Evolutionary conservation across 2,113 vertebrate species (phyloP).

Genomic region (Balaeniceps rex): DNA sequence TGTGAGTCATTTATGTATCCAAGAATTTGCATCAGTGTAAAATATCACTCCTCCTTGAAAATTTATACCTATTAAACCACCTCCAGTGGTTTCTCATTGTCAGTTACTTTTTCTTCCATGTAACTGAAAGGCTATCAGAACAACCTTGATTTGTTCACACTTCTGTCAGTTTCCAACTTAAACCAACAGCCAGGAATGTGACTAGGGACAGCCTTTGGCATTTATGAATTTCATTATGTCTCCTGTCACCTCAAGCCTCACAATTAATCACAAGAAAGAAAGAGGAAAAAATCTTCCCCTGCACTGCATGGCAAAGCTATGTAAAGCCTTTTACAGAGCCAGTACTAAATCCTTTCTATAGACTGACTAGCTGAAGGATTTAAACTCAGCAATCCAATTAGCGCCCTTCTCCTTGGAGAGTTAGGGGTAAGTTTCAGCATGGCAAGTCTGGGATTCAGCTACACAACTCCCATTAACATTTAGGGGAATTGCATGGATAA

Average conservation of each 20-base stretch:
- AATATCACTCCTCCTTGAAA: not conserved
- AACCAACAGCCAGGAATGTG: constrained; percentile 67
- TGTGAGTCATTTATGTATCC: constrained; percentile 4
- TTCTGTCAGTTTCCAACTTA: constrained; percentile 60
- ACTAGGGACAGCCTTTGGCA: constrained; percentile 57
- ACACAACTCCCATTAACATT: not conserved
- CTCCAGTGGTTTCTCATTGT: constrained; percentile 32
- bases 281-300: not conserved
- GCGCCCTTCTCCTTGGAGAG: constrained; percentile 45
- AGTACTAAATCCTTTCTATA: constrained; percentile 43
- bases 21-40: not conserved
- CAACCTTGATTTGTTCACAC: constrained; percentile 66
- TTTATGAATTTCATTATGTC: constrained; percentile 67
- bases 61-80: constrained; percentile 28
- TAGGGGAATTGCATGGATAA: not conserved
- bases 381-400: constrained; percentile 58
- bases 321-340: constrained; percentile 46
- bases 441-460: constrained; percentile 8
- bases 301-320: constrained; percentile 9
- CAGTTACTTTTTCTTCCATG: constrained; percentile 22
- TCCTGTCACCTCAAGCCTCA: constrained; percentile 56
- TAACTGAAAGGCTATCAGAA: constrained; percentile 25
- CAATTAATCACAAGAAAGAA: constrained; percentile 65
- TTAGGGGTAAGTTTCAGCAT: not conserved
- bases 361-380: constrained; percentile 47